Percentiles rank a stretch among this genome's conserved stretches.
Conservation (phyloP, 2,113 vertebrate species). For the Saccopteryx leptura region DNA sequence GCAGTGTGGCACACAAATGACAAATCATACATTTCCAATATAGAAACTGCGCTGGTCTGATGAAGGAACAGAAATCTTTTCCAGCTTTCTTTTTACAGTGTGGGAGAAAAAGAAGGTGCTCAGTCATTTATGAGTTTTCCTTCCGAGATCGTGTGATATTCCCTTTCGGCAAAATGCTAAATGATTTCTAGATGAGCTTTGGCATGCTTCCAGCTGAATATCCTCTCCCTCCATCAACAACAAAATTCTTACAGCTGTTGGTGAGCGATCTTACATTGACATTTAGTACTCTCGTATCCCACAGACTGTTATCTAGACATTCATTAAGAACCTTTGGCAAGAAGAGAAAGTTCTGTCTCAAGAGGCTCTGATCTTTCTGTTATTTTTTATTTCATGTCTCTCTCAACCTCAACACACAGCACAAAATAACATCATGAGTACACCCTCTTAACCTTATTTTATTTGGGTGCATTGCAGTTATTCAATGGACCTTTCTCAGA, state of each 20-base stretch:
- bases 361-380: neutral
- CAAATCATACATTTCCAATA: slow-evolving; percentile 78
- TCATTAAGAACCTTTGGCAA: neutral
- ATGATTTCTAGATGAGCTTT: slow-evolving; percentile 33
- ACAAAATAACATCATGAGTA: neutral
- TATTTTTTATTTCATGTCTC: slow-evolving; percentile 18
- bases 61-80: slow-evolving; percentile 56
- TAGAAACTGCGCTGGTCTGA: slow-evolving; percentile 62
- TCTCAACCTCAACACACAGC: neutral
- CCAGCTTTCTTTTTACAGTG: slow-evolving; percentile 50
- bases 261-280: neutral
- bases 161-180: neutral
- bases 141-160: slow-evolving; percentile 48
- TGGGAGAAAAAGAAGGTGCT: neutral
- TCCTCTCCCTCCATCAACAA: neutral
- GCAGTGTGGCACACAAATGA: slow-evolving; percentile 75
- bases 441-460: neutral
- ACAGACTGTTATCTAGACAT: neutral
- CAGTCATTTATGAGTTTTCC: slow-evolving; percentile 51
- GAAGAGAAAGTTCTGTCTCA: neutral
- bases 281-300: neutral
- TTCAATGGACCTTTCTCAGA: neutral
- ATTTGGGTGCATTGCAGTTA: slow-evolving; percentile 12
- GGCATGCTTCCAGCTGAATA: neutral
- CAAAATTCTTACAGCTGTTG: neutral